Conservation (phyloP, 2,888 invertebrate genomes). For the Schizaphis graminum region DNA sequence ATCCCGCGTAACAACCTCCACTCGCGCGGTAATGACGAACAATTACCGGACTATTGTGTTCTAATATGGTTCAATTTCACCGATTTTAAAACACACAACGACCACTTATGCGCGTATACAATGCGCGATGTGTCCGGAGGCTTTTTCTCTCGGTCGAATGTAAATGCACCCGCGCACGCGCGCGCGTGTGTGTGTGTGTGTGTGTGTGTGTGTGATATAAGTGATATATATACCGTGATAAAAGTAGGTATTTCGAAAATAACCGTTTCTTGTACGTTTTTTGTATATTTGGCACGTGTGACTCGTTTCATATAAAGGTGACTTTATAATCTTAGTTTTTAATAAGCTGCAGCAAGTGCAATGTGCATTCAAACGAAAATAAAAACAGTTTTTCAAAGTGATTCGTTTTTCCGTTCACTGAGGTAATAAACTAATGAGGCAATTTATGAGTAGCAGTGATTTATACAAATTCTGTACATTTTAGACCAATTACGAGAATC, state of each 20-base stretch:
- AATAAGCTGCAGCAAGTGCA: not conserved
- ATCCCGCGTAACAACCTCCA: not conserved
- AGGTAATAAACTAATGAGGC: not conserved
- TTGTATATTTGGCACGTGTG: not conserved
- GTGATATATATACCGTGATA: too few species aligned
- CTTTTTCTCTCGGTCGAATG: not conserved
- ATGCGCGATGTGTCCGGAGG: not conserved
- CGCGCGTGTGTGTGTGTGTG: not conserved
- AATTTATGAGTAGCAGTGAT: not conserved
- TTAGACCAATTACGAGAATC: not conserved
- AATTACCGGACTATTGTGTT: conserved; percentile 58
- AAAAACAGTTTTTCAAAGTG: not conserved
- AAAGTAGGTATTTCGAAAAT: not conserved
- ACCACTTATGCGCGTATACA: not conserved
- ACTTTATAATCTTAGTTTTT: not conserved
- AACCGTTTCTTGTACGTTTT: not conserved
- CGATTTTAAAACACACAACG: conserved; percentile 49
- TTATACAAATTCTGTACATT: not conserved
- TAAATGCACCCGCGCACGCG: too few species aligned
- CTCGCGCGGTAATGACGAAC: not conserved
- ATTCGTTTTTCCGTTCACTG: not conserved
- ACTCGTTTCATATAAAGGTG: not conserved
- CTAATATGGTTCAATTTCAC: conserved; percentile 60
- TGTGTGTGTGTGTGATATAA: too few species aligned
- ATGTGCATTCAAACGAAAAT: not conserved